Evolutionary conservation across 2,888 invertebrate genomes (phyloP), one percentile per base, ranked within the genome.

Genomic region (Lasius platythorax): DNA sequence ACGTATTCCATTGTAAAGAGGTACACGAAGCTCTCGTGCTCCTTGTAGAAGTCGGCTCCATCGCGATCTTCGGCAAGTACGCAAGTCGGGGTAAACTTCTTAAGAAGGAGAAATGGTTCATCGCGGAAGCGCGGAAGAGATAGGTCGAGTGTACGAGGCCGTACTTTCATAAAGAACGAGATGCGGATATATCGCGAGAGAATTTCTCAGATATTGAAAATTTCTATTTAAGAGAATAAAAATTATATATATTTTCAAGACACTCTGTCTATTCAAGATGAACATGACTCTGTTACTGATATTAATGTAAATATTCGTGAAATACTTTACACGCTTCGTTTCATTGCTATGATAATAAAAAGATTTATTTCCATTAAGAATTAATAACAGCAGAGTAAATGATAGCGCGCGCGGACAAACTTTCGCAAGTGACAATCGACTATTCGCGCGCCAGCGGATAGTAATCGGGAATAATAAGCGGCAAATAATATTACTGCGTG

Each of bases 81-180:
- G 67, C 83, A 81, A 84, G 85, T 89, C 84, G 79, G 73, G 82
- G 87, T 87, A 88, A 91, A 91, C 90, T 90, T 87, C 83, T 85
- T 87, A 70, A 82, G 75, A 84, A 76, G 87, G 83, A 75, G 84
- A 83, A 75, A 86, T 75, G 82, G 64, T 66, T 82, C 53, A 33
- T 50, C 50, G 61, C 23, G 23, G 61, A 40, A 68, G 46, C 40
- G 58, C 12, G 12, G 43, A 58, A 61, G 30, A 61, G 30, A 15
- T 64, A 18, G 43, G 63, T 50, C 56, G 46, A 11, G 79, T 8
- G 40, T 68, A 68, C 28, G 12, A 43, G 67, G 9, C 12, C 43
- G 46, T 79, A 61, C 79, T 72, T 79, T 72, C 79, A 37, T 72
- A 72, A 46, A 46, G 46, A 46, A 58, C 58, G 79, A 72, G 46